Evolutionary conservation across 2,113 vertebrate genomes (phyloP), one percentile per base, ranked within the genome.

Genomic region (Carassius auratus): DNA sequence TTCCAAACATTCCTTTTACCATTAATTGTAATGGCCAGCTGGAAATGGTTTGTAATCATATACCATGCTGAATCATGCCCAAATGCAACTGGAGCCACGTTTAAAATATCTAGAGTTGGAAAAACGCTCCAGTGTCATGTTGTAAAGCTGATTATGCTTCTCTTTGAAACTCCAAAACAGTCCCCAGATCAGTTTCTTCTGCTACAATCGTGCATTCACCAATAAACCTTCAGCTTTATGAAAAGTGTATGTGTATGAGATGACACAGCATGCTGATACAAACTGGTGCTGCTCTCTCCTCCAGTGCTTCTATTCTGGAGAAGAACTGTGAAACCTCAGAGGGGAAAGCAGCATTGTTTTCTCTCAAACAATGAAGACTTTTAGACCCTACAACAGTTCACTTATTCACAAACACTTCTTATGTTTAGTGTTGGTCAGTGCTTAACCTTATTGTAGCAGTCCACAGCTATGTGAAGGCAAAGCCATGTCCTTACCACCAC

Each of bases 251-350:
- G 59, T 33, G 42, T 21, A 3, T 8, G 45, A 71, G 19, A 71
- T 83, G 81, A 83, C 45, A 71, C 48, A 57, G 66, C 48, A 57
- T 71, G 66, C 81, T 83, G 66, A 83, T 5, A 83, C 81, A 73
- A 50, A 83, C 81, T 83, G 81, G 81, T 81, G 61, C 79, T 81
- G 61, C 61, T 21, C 4, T 81, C 79, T 81, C 79, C 30, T 5
- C 42, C 23, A 12, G 23, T 81, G 42, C 13, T 21, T 9, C 79
- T 17, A 52, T 48, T 38, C 23, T 30, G 9, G 17, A 8, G 59
- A 80, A 64, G 59, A 80, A 80, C 42, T 73, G 64, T 57, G 21
- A 38, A 73, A 83, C 1, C 80, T 71, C 66, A 71, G 81, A 36
- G 48, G 9, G 55, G 50, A 83, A 73, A 57, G 52, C 81, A 57